phyloP scores from a whole-genome alignment of 2,888 invertebrate species.

The Lasius fuliginosus region DNA sequence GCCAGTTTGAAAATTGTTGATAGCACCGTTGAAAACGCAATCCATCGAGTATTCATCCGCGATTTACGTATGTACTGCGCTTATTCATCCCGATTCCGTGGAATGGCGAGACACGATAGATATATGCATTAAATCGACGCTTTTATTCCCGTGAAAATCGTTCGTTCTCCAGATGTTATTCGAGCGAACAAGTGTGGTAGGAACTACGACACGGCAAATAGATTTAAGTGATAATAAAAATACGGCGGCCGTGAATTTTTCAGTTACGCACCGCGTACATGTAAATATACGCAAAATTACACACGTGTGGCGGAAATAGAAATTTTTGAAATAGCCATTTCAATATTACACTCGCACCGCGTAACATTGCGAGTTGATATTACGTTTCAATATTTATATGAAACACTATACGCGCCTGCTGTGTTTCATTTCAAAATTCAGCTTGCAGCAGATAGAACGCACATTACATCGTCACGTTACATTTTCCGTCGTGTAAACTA shows the following conservation, averaged over 20 bases:
- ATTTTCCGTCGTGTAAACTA: neutral
- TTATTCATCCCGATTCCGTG: conserved; percentile 35
- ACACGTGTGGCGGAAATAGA: conserved; percentile 14
- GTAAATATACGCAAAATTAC: conserved; percentile 19
- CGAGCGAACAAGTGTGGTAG: conserved; percentile 28
- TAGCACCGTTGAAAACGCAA: conserved; percentile 35
- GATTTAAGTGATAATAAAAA: conserved; percentile 48
- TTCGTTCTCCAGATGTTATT: conserved; percentile 9
- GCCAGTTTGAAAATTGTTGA: conserved; percentile 42
- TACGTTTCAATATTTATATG: conserved; percentile 19
- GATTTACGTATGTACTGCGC: conserved; percentile 38
- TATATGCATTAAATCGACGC: conserved; percentile 47
- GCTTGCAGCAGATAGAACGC: neutral
- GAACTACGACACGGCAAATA: neutral
- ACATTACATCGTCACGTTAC: neutral
- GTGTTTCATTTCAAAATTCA: neutral
- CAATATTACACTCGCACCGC: neutral
- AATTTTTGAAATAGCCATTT: conserved; percentile 10
- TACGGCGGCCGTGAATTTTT: conserved; percentile 32
- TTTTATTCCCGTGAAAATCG: conserved; percentile 43
- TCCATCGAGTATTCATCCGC: conserved; percentile 48
- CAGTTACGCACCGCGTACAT: neutral
- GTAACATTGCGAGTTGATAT: neutral
- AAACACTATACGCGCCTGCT: conserved; percentile 5
- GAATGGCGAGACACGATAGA: conserved; percentile 31